Evolutionary conservation across 1,140 invertebrate species (phyloP), one percentile per base, ranked within the genome.

Genomic region (Venturia canescens): DNA sequence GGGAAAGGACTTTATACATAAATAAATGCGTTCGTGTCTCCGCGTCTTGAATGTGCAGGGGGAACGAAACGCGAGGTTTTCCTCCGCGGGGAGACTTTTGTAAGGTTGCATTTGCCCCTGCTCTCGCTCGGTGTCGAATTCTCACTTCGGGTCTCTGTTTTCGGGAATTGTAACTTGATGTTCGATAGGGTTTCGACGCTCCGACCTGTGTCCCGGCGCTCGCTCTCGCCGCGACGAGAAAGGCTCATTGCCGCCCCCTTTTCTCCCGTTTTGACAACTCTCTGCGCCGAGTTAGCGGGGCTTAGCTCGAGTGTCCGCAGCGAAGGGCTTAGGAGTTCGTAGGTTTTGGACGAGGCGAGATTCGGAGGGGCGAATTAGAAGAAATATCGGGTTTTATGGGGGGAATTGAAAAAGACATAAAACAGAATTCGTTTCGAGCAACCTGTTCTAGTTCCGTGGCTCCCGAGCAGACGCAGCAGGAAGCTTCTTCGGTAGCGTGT

Each of bases 161-260:
- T 89, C 83, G 86, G 84, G 84, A 89, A 88, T 87, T 82, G 86
- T 89, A 88, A 87, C 83, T 88, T 83, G 84, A 85, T 83, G 86
- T 88, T 82, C 75, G 83, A 86, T 87, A 87, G 80, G 88, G 88
- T 89, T 89, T 89, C 88, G 83, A 86, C 80, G 67, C 75, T 74
- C 18, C 71, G 70, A 72, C 70, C 16, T 69, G 27, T 34, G 50
- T 11, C 15, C 5, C 4, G n/a, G n/a, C 18, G 50, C 1, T n/a
- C 60, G 27, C 23, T 15, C 60, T 63, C n/a, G 60, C 11, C 23
- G 13, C 5, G 21, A 63, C 60, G 27, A 23, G n/a, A 13, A 63
- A 63, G 60, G 60, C 0, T 63, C 60, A 15, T 63, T 63, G 1
- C n/a, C 31, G 23, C 27, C 18, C 27, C 29, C 21, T 23, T 21